These are phyloP conservation scores for Hoplostethus mediterraneus DNA, from an alignment of 2,797 vertebrate species.

Conservation along the genomic window DNA sequence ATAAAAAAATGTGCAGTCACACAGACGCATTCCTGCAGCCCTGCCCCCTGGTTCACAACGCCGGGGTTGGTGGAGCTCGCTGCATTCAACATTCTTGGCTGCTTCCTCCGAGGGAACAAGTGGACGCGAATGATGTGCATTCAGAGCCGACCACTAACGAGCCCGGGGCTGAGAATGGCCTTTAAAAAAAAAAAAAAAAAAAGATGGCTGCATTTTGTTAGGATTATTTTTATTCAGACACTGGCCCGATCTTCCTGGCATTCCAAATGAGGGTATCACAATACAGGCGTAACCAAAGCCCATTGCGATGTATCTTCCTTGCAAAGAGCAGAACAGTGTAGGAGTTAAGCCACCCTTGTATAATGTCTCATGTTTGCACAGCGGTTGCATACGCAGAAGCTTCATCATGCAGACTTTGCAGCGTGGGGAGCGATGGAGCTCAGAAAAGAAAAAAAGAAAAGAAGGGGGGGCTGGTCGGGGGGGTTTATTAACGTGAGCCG, in stretches of 20 bases:
- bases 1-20: constrained; percentile 53
- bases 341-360: constrained; percentile 52
- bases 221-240: constrained; percentile 61
- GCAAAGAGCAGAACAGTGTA: constrained; percentile 39
- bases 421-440: constrained; percentile 33
- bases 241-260: constrained; percentile 55
- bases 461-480: constrained; percentile 22
- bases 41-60: neutral
- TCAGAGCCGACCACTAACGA: constrained; percentile 59
- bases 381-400: constrained; percentile 61
- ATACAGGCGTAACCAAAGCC: constrained; percentile 33
- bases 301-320: constrained; percentile 29
- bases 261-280: constrained; percentile 56
- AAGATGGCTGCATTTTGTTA: constrained; percentile 49
- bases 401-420: constrained; percentile 48
- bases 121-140: constrained; percentile 65
- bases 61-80: constrained; percentile 1
- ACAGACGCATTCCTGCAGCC: constrained; percentile 26
- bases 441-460: constrained; percentile 9
- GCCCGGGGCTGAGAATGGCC: constrained; percentile 65
- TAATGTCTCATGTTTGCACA: constrained; percentile 32
- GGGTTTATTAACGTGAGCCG: constrained; percentile 69
- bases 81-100: constrained; percentile 41
- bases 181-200: constrained; percentile 60
- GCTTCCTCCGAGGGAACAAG: constrained; percentile 58